Evolutionary conservation across 1,140 invertebrate species (phyloP).

Genomic region (Drosophila sucinea): DNA sequence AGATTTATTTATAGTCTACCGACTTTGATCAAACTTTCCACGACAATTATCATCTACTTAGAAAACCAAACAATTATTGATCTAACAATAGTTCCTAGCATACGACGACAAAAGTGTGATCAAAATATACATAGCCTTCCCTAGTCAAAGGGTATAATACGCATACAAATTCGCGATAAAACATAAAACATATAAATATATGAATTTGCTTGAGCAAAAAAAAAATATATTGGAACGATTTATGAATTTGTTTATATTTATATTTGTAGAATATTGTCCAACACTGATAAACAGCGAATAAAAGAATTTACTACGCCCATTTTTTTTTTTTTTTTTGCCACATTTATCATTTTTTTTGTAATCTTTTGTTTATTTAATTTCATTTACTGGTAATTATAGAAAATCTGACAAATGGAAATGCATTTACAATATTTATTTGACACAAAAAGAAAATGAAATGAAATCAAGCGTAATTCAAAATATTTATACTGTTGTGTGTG

Average conservation of each 20-base stretch:
- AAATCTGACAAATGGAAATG: slow-evolving; percentile 23
- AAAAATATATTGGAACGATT: slow-evolving; percentile 28
- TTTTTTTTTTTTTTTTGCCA: background rate
- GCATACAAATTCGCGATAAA: too few species aligned
- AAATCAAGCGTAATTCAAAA: background rate
- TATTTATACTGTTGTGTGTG: slow-evolving; percentile 18
- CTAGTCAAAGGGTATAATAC: too few species aligned
- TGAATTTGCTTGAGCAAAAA: slow-evolving; percentile 24
- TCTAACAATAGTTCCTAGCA: too few species aligned
- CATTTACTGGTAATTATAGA: slow-evolving; percentile 2
- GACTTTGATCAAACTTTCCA: too few species aligned
- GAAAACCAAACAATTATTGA: too few species aligned
- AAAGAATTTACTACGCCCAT: background rate
- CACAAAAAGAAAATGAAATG: background rate
- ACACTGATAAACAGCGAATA: background rate
- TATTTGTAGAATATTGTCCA: background rate
- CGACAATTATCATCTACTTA: too few species aligned
- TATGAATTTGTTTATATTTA: slow-evolving; percentile 53
- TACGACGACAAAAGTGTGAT: too few species aligned
- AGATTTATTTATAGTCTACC: too few species aligned
- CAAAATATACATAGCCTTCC: too few species aligned
- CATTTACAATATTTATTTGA: slow-evolving; percentile 30
- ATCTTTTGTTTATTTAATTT: slow-evolving; percentile 5
- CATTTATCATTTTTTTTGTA: background rate
- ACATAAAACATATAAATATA: background rate